Base-by-base conservation (phyloP, 2,113 vertebrate species). In the Macquaria ambigua region DNA sequence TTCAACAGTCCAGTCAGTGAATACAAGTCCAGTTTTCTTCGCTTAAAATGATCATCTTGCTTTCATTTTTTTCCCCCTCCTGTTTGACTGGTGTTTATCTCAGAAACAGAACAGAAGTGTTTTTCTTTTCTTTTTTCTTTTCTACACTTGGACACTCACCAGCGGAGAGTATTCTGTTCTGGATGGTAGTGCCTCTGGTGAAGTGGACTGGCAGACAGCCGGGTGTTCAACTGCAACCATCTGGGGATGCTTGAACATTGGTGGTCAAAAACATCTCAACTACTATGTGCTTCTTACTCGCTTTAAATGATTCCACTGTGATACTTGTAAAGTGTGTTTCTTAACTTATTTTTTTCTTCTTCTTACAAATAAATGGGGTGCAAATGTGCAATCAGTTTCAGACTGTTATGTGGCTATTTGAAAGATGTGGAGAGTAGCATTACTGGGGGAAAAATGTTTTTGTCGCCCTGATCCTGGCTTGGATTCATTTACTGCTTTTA, bases 211-310 rank as follows among this genome's bases (percentile, higher is more conserved):
- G 89, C 90, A 84, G 64, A 74, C 70, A 41, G 80, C 84, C 84
- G 21, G 25, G 25, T 14, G 25, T 71, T 84, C 77, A 90, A 87
- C 85, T 89, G 10, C 72, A 91, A 90, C 82, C 92, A 93, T 89
- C 77, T 93, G 90, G 76, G 50, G 71, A 86, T 59, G 81, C 55
- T 82, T 81, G 74, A 88, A 79, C 61, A 68, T 10, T 82, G 52
- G 67, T 77, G 82, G 84, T 87, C 69, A 58, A 87, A 88, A 87
- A 86, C 81, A 85, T 56, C 55, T 81, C 64, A 2, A 63, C 73
- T 74, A 23, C 74, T 43, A n/a, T 77, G 72, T 74, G 67, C 71
- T 81, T 55, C 62, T 79, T 37, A 43, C 31, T 72, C 28, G 11
- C n/a, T 78, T 75, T 6, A 50, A 70, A 39, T 67, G 52, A 78